Conservation (phyloP, 2,113 vertebrate genomes). For the Apteryx mantelli region DNA sequence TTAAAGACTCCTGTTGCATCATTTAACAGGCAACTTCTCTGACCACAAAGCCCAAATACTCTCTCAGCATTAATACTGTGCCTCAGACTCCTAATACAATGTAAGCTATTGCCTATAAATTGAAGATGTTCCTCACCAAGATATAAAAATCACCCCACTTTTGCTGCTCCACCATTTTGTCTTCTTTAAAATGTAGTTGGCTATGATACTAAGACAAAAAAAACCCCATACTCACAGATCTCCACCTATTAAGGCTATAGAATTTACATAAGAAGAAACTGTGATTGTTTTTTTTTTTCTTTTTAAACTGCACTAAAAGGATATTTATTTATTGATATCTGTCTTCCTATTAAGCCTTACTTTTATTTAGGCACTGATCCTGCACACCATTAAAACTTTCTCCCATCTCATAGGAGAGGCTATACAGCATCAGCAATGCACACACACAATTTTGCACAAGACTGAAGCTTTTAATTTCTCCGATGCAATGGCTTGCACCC, state of each 20-base stretch:
- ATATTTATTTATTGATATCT: neutral
- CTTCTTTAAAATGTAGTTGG: neutral
- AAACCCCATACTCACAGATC: neutral
- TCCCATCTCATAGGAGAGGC: neutral
- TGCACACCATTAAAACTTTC: neutral
- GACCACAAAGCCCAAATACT: neutral
- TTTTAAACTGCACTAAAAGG: neutral
- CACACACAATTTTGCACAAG: neutral
- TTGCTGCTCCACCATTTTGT: neutral
- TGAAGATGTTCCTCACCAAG: neutral
- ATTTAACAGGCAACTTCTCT: neutral
- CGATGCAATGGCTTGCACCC: neutral
- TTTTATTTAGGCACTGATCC: neutral
- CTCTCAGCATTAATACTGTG: neutral
- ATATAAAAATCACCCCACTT: neutral
- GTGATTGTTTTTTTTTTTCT: neutral
- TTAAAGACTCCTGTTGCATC: neutral
- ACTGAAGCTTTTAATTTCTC: neutral
- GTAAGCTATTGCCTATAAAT: neutral
- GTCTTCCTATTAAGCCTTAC: neutral
- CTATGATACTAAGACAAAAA: neutral
- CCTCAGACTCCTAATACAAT: fast-evolving
- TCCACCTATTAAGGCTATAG: neutral
- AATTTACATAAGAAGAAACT: neutral
- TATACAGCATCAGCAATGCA: neutral